Percentiles rank a stretch among this genome's conserved stretches.
phyloP scores from a whole-genome alignment of 1,140 invertebrate genomes.

The Ceratina australensis region DNA sequence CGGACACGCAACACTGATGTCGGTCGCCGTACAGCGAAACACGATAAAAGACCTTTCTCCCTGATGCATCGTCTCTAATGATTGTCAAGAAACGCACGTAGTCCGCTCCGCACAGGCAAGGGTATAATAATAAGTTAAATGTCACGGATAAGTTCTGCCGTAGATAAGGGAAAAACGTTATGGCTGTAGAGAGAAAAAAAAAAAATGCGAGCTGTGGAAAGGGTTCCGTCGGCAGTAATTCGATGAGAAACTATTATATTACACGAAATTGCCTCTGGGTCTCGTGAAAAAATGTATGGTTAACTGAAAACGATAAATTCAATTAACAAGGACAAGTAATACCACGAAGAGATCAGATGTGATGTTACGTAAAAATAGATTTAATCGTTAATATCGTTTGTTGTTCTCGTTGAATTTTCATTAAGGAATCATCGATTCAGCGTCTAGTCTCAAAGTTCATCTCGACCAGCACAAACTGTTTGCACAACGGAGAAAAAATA shows the following conservation, averaged over 20 bases:
- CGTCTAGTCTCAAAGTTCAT: conserved; percentile 30
- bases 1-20: conserved; percentile 20
- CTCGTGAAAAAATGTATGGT: too few relatives aligned
- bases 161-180: background rate
- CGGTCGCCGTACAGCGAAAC: background rate
- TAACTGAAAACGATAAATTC: too few relatives aligned
- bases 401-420: background rate
- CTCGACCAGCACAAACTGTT: background rate
- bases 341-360: too few relatives aligned
- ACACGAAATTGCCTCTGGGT: too few relatives aligned
- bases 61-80: conserved; percentile 13
- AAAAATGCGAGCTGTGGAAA: background rate
- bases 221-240: too few relatives aligned
- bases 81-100: background rate
- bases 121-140: conserved; percentile 18
- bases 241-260: too few relatives aligned
- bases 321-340: too few relatives aligned
- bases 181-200: too few relatives aligned
- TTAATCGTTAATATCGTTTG: too few relatives aligned
- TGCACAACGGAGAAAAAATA: background rate
- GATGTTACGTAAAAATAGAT: too few relatives aligned
- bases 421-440: background rate
- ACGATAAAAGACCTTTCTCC: conserved; percentile 1
- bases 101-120: background rate
- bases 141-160: background rate